Evolutionary conservation across 2,888 invertebrate genomes (phyloP), one percentile per base, ranked within the genome.

Genomic region (Hydrotaea diabolus): DNA sequence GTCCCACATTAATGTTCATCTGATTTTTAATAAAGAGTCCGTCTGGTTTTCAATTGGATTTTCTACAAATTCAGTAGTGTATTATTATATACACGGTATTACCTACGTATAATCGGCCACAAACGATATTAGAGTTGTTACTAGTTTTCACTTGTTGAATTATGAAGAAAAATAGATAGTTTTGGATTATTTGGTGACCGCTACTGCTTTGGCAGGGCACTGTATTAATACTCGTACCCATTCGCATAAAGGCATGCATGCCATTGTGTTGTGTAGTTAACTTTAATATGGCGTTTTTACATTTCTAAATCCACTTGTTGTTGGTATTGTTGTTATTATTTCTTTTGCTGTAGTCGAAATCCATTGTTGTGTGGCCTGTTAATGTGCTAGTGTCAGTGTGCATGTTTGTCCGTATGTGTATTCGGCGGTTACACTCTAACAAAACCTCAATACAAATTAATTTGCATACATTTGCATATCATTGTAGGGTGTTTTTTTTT

Each of bases 381-480:
- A 21, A 7, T 46, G 23, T 69, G 8, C 11, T 13, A 23, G 23
- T 43, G 19, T 19, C 0, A 19, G 21, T 43, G 21, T 21, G 19
- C 9, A 55, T 21, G 15, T 59, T 0, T 59, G 26, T 57, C 23
- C 9, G 57, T 23, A 23, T 59, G 39, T 72, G 21, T 36, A 64
- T 72, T 64, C 46, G 49, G 55, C 66, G 62, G 72, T 72, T 64
- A 26, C 55, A 26, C 55, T 79, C 72, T 66, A 77, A 77, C 73
- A 73, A 72, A 76, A 83, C 74, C 73, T 62, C 80, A 83, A 77
- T 69, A 75, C 77, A 84, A 84, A 80, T 75, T 84, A 84, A 84
- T 84, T 84, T 84, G 77, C 80, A 84, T 77, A 75, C 73, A 83
- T 83, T 77, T 77, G 46, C 74, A 62, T 77, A 31, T 11, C 43